Conservation (phyloP, 2,888 invertebrate genomes). For the Oscheius sp. region DNA sequence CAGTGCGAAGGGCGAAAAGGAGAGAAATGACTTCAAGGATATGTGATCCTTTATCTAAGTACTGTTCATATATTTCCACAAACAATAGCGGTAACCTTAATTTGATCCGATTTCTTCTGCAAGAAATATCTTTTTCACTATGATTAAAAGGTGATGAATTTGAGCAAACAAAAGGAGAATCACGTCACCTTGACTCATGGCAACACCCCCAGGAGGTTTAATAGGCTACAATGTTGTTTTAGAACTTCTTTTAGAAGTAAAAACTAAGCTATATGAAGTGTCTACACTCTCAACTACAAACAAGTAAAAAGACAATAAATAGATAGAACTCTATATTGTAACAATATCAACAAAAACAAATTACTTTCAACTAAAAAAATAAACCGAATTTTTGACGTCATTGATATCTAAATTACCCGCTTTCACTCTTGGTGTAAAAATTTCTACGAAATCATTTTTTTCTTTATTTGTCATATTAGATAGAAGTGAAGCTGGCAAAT, state of each 20-base stretch:
- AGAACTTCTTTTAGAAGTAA: not conserved
- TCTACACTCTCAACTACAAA: not conserved
- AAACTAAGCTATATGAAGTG: too few species aligned
- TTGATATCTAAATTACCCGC: conserved; percentile 72
- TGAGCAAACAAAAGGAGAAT: too few species aligned
- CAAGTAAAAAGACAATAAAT: not conserved
- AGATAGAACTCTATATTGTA: not conserved
- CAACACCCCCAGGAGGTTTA: too few species aligned
- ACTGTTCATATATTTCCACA: too few species aligned
- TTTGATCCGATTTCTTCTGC: too few species aligned
- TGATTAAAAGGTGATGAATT: too few species aligned
- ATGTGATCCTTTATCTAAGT: conserved; percentile 61
- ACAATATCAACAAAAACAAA: conserved; percentile 11
- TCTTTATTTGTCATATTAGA: conserved; percentile 31
- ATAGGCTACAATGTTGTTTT: too few species aligned
- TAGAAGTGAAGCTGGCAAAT: conserved; percentile 36
- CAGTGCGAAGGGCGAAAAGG: conserved; percentile 51
- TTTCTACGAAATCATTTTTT: conserved; percentile 21
- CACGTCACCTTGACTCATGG: too few species aligned
- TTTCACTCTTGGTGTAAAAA: conserved; percentile 46
- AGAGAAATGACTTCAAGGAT: conserved; percentile 60
- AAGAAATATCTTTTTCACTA: too few species aligned
- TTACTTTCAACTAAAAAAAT: conserved; percentile 73
- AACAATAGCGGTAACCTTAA: too few species aligned
- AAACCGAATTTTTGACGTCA: conserved; percentile 72